Percentiles rank a stretch among this genome's conserved stretches.
phyloP scores from a whole-genome alignment of 2,113 vertebrate species.

The Protomyctophum bolini region DNA sequence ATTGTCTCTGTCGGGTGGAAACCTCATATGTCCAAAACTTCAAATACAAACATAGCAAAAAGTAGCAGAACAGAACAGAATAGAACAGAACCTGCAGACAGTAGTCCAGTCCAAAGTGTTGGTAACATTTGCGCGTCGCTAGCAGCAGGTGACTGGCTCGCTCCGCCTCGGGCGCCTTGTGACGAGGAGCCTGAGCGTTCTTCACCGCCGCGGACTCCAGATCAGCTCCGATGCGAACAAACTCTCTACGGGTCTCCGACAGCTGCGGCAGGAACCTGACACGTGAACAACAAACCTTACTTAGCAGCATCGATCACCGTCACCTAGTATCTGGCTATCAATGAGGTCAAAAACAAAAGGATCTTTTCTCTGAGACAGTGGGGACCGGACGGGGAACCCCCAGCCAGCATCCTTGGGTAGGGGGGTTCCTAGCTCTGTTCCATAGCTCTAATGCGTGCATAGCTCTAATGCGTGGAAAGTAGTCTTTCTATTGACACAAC shows the following conservation, averaged over 20 bases:
- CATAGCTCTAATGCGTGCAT: too few relatives aligned
- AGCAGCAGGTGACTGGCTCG: conserved; percentile 76
- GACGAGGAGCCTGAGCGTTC: conserved; percentile 71
- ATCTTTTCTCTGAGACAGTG: too few relatives aligned
- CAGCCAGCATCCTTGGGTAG: too few relatives aligned
- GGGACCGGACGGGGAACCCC: too few relatives aligned
- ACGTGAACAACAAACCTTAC: not conserved
- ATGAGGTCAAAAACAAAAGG: too few relatives aligned
- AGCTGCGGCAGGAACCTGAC: conserved; percentile 75
- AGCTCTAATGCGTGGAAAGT: too few relatives aligned
- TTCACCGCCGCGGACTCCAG: conserved; percentile 67
- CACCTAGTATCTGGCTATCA: not conserved
- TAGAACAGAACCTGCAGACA: conserved; percentile 73
- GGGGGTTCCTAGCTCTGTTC: not conserved
- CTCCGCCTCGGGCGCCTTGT: conserved; percentile 67
- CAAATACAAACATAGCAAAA: too few relatives aligned
- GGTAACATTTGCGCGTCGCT: conserved; percentile 77
- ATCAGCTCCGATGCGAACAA: conserved; percentile 75
- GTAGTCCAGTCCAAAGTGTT: conserved; percentile 81
- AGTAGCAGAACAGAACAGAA: too few relatives aligned
- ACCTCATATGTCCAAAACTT: too few relatives aligned
- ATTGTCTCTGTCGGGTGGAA: too few relatives aligned
- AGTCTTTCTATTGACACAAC: too few relatives aligned
- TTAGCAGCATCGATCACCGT: not conserved
- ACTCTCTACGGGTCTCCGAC: conserved; percentile 70